Percentiles rank a stretch among this genome's conserved stretches.
Conservation (phyloP, 2,113 vertebrate species). For the Pipa parva region DNA sequence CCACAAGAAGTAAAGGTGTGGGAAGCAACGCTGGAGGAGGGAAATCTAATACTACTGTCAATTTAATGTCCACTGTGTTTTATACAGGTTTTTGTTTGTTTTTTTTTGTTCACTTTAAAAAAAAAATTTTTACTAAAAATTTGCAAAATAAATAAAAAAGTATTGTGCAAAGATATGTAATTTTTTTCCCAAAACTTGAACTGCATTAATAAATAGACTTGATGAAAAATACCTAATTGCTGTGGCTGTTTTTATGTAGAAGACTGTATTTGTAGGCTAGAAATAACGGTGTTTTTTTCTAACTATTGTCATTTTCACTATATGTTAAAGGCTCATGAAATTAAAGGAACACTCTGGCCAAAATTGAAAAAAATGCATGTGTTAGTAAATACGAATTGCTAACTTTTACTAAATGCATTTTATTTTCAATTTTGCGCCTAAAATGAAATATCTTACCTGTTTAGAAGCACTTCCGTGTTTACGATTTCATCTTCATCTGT, state of each 20-base stretch:
- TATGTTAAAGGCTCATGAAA: too few relatives aligned
- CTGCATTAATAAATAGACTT: conserved; percentile 92
- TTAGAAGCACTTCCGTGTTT: too few relatives aligned
- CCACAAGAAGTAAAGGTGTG: conserved; percentile 85
- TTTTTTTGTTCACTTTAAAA: conserved; percentile 76
- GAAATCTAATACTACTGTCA: conserved; percentile 81
- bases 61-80: conserved; percentile 90
- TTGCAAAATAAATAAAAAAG: conserved; percentile 74
- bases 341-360: too few relatives aligned
- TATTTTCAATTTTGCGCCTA: too few relatives aligned
- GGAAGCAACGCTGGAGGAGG: conserved; percentile 71
- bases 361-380: too few relatives aligned
- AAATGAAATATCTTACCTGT: too few relatives aligned
- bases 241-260: neutral
- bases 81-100: conserved; percentile 75
- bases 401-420: too few relatives aligned
- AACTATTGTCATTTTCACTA: too few relatives aligned
- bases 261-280: too few relatives aligned
- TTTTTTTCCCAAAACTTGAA: conserved; percentile 94
- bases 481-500: too few relatives aligned
- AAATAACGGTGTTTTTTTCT: too few relatives aligned
- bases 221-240: conserved; percentile 56
- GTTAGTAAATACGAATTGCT: too few relatives aligned
- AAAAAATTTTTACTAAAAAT: conserved; percentile 86
- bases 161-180: conserved; percentile 87